Evolutionary conservation across 2,113 vertebrate genomes (phyloP), one percentile per base, ranked within the genome.

Genomic region (Collichthys lucidus): DNA sequence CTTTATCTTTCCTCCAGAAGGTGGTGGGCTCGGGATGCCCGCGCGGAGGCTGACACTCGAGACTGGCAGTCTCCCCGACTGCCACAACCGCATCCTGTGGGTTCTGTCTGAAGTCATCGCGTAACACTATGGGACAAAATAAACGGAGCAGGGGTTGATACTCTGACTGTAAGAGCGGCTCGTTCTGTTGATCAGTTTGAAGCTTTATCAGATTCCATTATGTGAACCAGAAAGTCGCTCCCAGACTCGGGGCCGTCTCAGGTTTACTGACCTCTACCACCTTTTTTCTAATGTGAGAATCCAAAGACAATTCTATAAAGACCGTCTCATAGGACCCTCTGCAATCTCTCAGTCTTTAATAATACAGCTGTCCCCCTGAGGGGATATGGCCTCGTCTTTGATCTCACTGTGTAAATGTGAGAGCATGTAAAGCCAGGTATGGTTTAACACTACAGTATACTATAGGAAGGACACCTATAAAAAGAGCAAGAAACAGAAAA

Each of bases 1-100:
- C 87, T 94, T 97, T 97, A 79, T 98, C 97, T 80, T 98, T 98
- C 86, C 96, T 98, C 98, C 98, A 99, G 93, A 96, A 98, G 92
- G 97, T 97, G 65, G 95, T 97, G 22, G 98, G 98, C 77, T 99
- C 98, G 1, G 98, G 98, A 75, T 99, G 98, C 29, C 98, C 98
- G 16, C 98, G 95, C 1, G 98, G 98, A 0, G 98, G 93, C 63
- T 97, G 97, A 93, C 98, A 99, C 67, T 99, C 98, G 61, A 99
- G 86, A 40, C 95, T 96, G 2, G 97, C 98, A 2, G 97, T 96
- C 75, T 98, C 98, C 29, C 97, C 97, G 0, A 96, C 96, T 14
- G 96, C 96, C 88, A 98, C 97, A 61, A 98, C 96, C 42, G 95
- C 93, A 20, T 98, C 97, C 11, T 96, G 97, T 3, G 97, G 97